A percentile compares a stretch with the other conserved stretches of the same genome.
Conservation (phyloP, 1,140 invertebrate species). For the Eufriesea mexicana region DNA sequence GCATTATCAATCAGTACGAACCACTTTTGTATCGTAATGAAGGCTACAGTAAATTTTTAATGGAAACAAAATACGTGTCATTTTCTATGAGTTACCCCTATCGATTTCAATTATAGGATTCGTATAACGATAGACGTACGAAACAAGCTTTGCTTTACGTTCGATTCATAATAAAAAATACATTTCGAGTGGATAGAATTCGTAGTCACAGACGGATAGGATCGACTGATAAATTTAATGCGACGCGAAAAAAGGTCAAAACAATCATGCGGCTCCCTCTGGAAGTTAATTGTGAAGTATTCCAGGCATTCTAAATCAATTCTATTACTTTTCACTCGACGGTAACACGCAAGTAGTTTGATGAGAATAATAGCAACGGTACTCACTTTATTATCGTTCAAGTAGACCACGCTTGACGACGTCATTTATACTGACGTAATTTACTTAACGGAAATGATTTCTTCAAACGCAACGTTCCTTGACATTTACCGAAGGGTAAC, state of each 20-base stretch:
- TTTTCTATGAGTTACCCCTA: neutral
- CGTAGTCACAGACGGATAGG: too few species aligned
- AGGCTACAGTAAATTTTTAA: neutral
- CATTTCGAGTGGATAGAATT: neutral
- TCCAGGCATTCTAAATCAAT: constrained; percentile 28
- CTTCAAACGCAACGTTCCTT: neutral
- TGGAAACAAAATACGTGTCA: neutral
- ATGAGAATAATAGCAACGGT: neutral
- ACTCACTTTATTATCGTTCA: constrained; percentile 6
- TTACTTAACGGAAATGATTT: neutral
- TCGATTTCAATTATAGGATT: neutral
- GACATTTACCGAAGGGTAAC: neutral
- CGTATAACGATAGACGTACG: too few species aligned
- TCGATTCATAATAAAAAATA: neutral
- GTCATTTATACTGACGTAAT: neutral
- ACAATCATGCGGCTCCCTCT: neutral
- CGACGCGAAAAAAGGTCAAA: constrained; percentile 4
- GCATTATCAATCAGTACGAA: neutral
- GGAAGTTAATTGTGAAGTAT: constrained; percentile 8
- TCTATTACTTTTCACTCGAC: constrained; percentile 37
- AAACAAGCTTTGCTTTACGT: neutral
- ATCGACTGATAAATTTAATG: neutral
- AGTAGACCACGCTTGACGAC: neutral
- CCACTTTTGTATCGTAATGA: neutral
- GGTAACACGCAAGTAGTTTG: neutral